Evolutionary conservation across 2,113 vertebrate species (phyloP), one percentile per base, ranked within the genome.

Genomic region (Aix galericulata): DNA sequence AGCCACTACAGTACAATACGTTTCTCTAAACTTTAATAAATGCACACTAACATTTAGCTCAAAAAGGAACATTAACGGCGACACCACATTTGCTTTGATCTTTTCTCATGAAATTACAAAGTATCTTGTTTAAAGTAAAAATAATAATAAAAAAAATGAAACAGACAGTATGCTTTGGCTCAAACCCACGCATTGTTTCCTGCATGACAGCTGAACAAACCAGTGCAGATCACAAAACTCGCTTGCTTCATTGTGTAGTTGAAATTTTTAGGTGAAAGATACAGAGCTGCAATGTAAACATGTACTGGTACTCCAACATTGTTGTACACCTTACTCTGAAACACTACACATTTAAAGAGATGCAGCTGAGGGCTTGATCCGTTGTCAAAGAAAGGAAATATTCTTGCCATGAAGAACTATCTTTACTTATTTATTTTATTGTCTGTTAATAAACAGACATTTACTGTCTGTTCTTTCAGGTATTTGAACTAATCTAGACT

Each of bases 1-100:
- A 97, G 95, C 97, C 96, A 88, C 96, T 97, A 98, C 97, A 32
- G 82, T 74, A 98, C 98, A 96, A 98, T 97, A 98, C 97, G 0
- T 86, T 97, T 66, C 88, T 94, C 95, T 97, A 96, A 93, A 56
- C 92, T 77, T 92, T 79, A 96, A 95, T 91, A 89, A 97, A 96
- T 88, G 94, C 96, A 90, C 94, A 93, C 93, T 60, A 91, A 82
- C 91, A 97, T 88, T 97, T 89, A 96, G 87, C 96, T 94, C 87
- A 62, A 97, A 94, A 96, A 93, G 91, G 67, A 73, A 94, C 72
- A 8, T 34, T 10, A 89, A 96, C 50, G 17, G 95, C 38, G 84
- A 88, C 93, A 86, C 88, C 93, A 89, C 73, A 40, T 88, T 93
- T 93, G 72, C 88, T 83, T 93, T 88, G 78, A 86, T 90, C 87